Base-by-base conservation (phyloP, 64 coral and sea anemone genomes). In the Dendrophyllia cribrosa region DNA sequence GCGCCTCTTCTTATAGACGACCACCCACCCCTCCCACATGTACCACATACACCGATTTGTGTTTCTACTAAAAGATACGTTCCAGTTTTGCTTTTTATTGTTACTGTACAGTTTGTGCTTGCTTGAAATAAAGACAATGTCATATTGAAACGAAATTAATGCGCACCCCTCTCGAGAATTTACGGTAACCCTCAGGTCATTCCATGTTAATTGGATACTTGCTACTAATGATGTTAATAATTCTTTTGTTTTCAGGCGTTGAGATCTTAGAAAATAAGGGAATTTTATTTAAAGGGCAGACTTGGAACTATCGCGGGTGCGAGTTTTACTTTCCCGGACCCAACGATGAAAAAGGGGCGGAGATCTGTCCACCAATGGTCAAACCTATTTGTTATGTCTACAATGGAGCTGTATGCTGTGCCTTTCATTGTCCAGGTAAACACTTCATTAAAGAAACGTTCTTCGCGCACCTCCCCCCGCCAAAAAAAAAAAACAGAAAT, bases 371-470 rank as follows among this genome's bases (percentile, higher is more conserved):
- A 20, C 13, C 72, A n/a, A 75, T 75, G 72, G 14, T 3, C 4
- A 75, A 14, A 75, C 72, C 72, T 7, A 43, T 49, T 8, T 75
- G 72, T 50, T 75, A 75, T 75, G 72, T 75, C 4, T 75, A 75
- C 72, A 75, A 50, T 51, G 72, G 72, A 75, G 44, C 72, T 19
- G 17, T 75, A 1, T 75, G 72, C 72, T 75, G 72, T 49, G 44
- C 72, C 13, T 51, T 43, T 2, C 1, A 75, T 15, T 75, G 72
- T 49, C 15, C 72, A 75, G 72, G 72, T 75, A 75, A 3, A 12
- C 14, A n/a, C n/a, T n/a, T n/a, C n/a, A n/a, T n/a, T n/a, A n/a
- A n/a, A n/a, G n/a, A n/a, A n/a, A n/a, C n/a, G n/a, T n/a, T n/a
- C n/a, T n/a, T n/a, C n/a, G n/a, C n/a, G n/a, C n/a, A n/a, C n/a